Evolutionary conservation across 2,888 invertebrate species (phyloP).

Genomic region (Norana najaformis): DNA sequence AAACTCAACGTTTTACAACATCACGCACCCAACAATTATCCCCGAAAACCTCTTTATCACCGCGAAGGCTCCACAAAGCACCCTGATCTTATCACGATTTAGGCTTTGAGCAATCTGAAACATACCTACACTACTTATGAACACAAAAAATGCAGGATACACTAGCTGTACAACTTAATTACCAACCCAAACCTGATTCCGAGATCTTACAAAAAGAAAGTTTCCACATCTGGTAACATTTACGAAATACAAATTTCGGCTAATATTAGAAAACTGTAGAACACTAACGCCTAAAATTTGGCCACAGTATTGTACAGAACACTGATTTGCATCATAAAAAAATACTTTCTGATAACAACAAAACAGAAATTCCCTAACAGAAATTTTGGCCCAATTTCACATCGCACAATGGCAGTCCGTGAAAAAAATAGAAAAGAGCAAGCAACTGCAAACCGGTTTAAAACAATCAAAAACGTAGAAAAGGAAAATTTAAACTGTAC

Average conservation of each 20-base stretch:
- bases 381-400: not conserved
- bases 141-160: not conserved
- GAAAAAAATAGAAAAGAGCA: not conserved
- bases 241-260: not conserved
- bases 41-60: not conserved
- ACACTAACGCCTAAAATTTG: not conserved
- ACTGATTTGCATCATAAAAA: not conserved
- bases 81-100: not conserved
- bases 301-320: conserved; percentile 1
- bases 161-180: not conserved
- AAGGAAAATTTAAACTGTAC: not conserved
- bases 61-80: not conserved
- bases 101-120: not conserved
- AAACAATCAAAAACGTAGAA: not conserved
- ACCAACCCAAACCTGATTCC: not conserved
- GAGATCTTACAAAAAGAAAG: conserved; percentile 5
- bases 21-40: not conserved
- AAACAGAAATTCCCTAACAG: not conserved
- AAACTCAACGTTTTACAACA: not conserved
- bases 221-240: not conserved
- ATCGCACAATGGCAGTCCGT: not conserved
- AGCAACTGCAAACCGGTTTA: not conserved
- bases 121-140: not conserved
- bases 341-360: not conserved
- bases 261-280: too few relatives aligned